phyloP scores from a whole-genome alignment of 2,888 invertebrate species.

The Aelia acuminata region DNA sequence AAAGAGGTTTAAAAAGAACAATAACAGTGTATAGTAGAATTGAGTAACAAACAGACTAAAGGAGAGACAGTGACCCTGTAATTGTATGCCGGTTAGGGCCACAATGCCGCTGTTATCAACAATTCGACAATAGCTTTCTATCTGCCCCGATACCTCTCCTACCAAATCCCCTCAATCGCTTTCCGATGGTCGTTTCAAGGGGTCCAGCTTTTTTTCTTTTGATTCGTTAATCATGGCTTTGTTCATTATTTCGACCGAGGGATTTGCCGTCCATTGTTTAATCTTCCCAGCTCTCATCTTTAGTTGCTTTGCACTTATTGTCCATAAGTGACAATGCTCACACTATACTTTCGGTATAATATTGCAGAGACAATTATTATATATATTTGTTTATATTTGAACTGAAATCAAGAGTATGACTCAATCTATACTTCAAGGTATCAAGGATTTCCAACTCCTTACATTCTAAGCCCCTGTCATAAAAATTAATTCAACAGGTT shows the following conservation, averaged over 20 bases:
- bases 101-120: constrained; percentile 51
- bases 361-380: background rate
- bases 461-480: background rate
- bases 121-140: constrained; percentile 53
- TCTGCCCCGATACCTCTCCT: constrained; percentile 51
- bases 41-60: constrained; percentile 40
- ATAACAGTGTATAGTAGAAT: constrained; percentile 7
- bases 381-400: background rate
- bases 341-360: no score
- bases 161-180: constrained; percentile 41
- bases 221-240: constrained; percentile 22
- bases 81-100: constrained; percentile 34
- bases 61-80: constrained; percentile 47
- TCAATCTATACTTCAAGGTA: background rate
- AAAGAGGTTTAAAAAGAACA: constrained; percentile 25
- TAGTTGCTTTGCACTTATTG: constrained; percentile 12
- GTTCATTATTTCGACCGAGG: constrained; percentile 40
- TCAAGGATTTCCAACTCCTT: background rate
- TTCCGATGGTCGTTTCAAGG: constrained; percentile 6
- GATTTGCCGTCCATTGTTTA: background rate
- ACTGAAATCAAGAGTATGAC: background rate
- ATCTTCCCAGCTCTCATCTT: background rate
- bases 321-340: background rate
- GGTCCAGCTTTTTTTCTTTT: background rate
- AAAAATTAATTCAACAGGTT: constrained; percentile 38